These are phyloP conservation scores for Bugula neritina DNA, from an alignment of 2,888 invertebrate species.

Conservation along the genomic window DNA sequence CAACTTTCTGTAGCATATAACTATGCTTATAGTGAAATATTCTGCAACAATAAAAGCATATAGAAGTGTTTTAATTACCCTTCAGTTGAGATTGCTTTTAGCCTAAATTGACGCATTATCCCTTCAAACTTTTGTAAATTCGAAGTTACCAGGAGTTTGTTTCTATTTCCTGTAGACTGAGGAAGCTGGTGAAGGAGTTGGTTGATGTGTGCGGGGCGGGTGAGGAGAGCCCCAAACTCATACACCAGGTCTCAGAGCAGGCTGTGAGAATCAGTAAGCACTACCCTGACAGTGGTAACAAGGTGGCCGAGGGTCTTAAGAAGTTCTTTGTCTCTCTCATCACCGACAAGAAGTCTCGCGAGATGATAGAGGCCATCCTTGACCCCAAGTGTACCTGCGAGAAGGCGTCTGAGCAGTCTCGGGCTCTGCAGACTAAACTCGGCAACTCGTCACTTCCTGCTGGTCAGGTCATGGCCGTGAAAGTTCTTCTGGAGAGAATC, in stretches of 20 bases:
- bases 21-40: no score
- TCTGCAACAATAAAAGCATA: no score
- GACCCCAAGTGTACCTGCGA: constrained; percentile 81
- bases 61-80: no score
- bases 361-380: constrained; percentile 56
- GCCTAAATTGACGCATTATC: no score
- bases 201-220: constrained; percentile 10
- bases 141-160: no score
- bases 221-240: not conserved
- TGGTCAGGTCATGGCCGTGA: constrained; percentile 81
- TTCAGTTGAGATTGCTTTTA: no score
- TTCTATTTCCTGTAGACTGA: constrained; percentile 14
- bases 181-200: constrained; percentile 23
- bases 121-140: no score
- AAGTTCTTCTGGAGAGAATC: constrained; percentile 67
- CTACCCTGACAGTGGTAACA: constrained; percentile 25
- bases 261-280: constrained; percentile 24
- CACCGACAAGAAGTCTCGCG: constrained; percentile 6
- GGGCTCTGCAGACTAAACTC: constrained; percentile 21
- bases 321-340: constrained; percentile 24
- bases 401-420: constrained; percentile 75
- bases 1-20: not conserved
- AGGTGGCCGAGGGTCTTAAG: constrained; percentile 22
- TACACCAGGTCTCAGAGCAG: constrained; percentile 20
- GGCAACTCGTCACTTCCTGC: not conserved